Evolutionary conservation across 2,888 invertebrate genomes (phyloP).

Genomic region (Pristionchus fissidentatus): DNA sequence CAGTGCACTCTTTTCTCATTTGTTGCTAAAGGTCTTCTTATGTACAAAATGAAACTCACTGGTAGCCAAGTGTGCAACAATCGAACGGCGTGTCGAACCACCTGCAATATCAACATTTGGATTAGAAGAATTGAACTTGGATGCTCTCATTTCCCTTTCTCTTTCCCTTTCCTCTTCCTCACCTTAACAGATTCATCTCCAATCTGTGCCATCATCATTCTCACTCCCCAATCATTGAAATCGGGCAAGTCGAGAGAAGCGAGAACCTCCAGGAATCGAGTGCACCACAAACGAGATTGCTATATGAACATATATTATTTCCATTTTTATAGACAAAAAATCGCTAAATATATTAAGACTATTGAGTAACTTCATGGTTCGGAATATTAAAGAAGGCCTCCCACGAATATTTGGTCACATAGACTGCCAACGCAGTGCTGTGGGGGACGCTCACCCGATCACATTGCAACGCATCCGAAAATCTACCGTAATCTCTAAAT

Average conservation of each 20-base stretch:
- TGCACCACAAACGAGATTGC: conserved; percentile 85
- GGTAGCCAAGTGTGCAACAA: conserved; percentile 63
- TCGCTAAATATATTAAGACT: too few species aligned
- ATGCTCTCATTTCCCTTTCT: not conserved
- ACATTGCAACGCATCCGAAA: not conserved
- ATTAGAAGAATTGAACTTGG: not conserved
- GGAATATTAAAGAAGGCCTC: too few species aligned
- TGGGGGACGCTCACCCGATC: not conserved
- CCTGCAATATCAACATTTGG: conserved; percentile 37
- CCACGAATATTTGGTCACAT: too few species aligned
- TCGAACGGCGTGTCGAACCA: conserved; percentile 66
- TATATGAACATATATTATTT: conserved; percentile 40
- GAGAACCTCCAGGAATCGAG: conserved; percentile 90
- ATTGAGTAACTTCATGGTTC: too few species aligned
- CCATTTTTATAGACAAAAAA: not conserved
- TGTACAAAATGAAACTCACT: conserved; percentile 59
- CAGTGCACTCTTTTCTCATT: too few species aligned
- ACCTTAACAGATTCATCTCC: conserved; percentile 88
- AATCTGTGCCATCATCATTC: conserved; percentile 87
- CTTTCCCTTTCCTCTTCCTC: conserved; percentile 66
- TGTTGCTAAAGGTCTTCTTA: too few species aligned
- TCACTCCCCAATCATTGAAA: conserved; percentile 86
- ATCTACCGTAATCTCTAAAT: too few species aligned
- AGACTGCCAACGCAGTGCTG: not conserved
- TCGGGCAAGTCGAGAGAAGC: conserved; percentile 83